Conservation (phyloP, 2,113 vertebrate genomes). For the Pelecanoides urinatrix region DNA sequence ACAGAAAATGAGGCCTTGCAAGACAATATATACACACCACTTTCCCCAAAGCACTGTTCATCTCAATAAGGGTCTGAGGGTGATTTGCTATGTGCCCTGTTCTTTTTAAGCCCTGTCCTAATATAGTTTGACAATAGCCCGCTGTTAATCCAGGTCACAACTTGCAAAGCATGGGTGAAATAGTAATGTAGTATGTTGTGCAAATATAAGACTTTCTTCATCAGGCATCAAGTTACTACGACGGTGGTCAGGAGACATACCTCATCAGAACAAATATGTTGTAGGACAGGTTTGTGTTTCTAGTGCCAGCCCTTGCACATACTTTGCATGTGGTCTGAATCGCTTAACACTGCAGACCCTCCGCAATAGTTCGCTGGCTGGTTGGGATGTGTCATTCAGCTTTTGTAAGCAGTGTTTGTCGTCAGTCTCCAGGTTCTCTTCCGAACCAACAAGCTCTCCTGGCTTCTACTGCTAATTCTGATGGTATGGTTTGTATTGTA, state of each 20-base stretch:
- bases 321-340: background rate
- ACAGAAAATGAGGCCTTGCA: background rate
- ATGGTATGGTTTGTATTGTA: background rate
- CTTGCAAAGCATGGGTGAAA: background rate
- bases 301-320: background rate
- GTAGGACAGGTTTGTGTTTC: background rate
- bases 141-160: background rate
- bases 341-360: background rate
- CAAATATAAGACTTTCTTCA: background rate
- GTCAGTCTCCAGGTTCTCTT: background rate
- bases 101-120: background rate
- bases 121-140: background rate
- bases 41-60: background rate
- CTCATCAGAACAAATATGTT: background rate
- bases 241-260: background rate
- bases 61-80: background rate
- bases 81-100: background rate
- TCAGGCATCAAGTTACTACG: background rate
- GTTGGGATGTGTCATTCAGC: background rate
- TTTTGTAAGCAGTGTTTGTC: background rate
- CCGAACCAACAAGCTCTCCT: background rate
- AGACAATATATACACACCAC: background rate
- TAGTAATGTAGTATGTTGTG: background rate
- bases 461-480: background rate
- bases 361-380: accelerated